A percentile compares a stretch with the other conserved stretches of the same genome.
Evolutionary conservation across 2,113 vertebrate genomes (phyloP).

Genomic region (Mustelus asterias): DNA sequence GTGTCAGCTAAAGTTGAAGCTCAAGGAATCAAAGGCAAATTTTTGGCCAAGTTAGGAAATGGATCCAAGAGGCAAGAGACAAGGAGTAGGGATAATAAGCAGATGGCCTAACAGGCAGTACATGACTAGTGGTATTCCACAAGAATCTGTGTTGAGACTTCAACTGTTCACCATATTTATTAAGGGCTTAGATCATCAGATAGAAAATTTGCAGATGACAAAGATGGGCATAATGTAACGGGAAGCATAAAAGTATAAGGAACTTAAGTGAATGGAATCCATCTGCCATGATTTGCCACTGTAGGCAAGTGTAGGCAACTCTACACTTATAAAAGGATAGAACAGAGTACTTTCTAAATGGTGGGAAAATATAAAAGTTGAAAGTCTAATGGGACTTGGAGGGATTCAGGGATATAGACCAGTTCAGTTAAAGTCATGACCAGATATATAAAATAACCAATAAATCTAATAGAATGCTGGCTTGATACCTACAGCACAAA

Average conservation of each 20-base stretch:
- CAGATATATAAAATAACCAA: not conserved
- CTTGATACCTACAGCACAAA: not conserved
- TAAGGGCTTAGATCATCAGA: not conserved
- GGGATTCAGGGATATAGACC: no score
- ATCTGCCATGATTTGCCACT: not conserved
- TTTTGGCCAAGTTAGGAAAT: not conserved
- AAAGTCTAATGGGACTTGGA: not conserved
- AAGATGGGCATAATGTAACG: not conserved
- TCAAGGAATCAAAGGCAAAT: not conserved
- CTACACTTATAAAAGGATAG: not conserved
- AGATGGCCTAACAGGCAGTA: not conserved
- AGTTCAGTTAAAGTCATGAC: not conserved
- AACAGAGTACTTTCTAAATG: not conserved
- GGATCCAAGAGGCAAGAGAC: not conserved
- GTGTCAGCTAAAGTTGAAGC: not conserved
- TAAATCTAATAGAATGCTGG: not conserved
- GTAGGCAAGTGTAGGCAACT: not conserved
- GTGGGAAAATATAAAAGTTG: not conserved
- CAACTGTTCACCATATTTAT: not conserved
- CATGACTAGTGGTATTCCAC: not conserved
- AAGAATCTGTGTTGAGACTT: not conserved
- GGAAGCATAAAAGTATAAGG: not conserved
- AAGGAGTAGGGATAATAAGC: not conserved
- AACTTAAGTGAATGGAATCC: not conserved
- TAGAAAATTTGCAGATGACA: not conserved